Evolutionary conservation across 2,797 vertebrate species (phyloP), one percentile per base, ranked within the genome.

Genomic region (Chrosomus eos): DNA sequence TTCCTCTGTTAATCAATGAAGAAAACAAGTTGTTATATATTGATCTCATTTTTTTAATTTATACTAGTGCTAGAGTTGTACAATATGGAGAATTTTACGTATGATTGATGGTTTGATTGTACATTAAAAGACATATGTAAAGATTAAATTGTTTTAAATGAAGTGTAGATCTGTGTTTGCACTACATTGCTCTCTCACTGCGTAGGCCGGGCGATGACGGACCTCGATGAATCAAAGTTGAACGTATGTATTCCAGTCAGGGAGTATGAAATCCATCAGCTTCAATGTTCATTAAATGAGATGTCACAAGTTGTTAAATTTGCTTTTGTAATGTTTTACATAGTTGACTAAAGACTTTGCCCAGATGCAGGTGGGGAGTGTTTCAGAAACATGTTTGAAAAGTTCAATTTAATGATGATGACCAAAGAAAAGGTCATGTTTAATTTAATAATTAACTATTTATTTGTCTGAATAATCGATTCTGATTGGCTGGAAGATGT

Each of bases 31-130:
- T 93, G 92, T 80, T 62, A 36, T 81, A 70, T 76, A 64, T 95
- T 89, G 87, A 93, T 96, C 94, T 87, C 28, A 67, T 66, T 83
- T 78, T 88, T 40, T 96, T 93, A 16, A 95, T 96, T 96, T 96
- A 95, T 97, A 95, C 94, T 96, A 95, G 95, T 95, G 90, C 93
- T 97, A 96, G 94, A 96, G 94, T 95, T 96, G 95, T 97, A 89
- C 94, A 95, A 96, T 92, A 92, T 89, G 85, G 83, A 96, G 93
- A 96, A 90, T 93, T 94, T 93, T 92, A 95, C 93, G 67, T 80
- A 84, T 83, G 83, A 96, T 97, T 95, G 91, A 95, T 96, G 95
- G 95, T 95, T 96, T 96, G 95, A 97, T 96, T 95, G 94, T 96
- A 95, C 91, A 94, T 94, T 94, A 87, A 91, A 93, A 31, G 45